phyloP scores from a whole-genome alignment of 2,797 vertebrate genomes.

The Pantherophis vulpinus region DNA sequence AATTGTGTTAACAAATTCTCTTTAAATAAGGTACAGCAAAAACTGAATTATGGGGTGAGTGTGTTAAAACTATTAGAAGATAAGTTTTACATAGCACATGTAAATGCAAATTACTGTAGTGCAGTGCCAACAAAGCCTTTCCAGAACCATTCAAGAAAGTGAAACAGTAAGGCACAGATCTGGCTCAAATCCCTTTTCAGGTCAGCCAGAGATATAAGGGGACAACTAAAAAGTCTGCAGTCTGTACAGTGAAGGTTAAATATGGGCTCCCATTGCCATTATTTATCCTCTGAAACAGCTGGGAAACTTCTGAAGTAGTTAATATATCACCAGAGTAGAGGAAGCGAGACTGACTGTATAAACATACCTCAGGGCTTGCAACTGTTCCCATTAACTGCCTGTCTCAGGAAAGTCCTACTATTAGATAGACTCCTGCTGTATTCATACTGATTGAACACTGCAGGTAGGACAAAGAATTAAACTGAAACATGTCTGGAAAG shows the following conservation, averaged over 20 bases:
- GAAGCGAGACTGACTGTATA: slow-evolving; percentile 62
- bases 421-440: slow-evolving; percentile 59
- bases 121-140: not conserved
- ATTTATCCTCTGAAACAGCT: slow-evolving; percentile 71
- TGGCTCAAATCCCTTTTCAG: slow-evolving; percentile 43
- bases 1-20: not conserved
- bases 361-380: slow-evolving; percentile 73
- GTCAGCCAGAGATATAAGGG: slow-evolving; percentile 60
- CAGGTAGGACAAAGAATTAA: slow-evolving; percentile 45
- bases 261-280: slow-evolving; percentile 67
- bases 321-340: slow-evolving; percentile 71
- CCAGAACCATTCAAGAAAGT: fast-evolving
- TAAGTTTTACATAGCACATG: not conserved
- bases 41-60: not conserved
- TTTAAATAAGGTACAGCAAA: not conserved
- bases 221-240: slow-evolving; percentile 56
- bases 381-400: slow-evolving; percentile 64
- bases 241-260: slow-evolving; percentile 70
- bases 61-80: not conserved
- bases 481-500: slow-evolving; percentile 26
- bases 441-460: slow-evolving; percentile 45
- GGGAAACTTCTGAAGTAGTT: slow-evolving; percentile 72
- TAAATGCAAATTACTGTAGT: not conserved
- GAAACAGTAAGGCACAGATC: not conserved
- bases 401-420: slow-evolving; percentile 53